Evolutionary conservation across 2,888 invertebrate species (phyloP), one percentile per base, ranked within the genome.

Genomic region (Vannuccia rotundouncinata): DNA sequence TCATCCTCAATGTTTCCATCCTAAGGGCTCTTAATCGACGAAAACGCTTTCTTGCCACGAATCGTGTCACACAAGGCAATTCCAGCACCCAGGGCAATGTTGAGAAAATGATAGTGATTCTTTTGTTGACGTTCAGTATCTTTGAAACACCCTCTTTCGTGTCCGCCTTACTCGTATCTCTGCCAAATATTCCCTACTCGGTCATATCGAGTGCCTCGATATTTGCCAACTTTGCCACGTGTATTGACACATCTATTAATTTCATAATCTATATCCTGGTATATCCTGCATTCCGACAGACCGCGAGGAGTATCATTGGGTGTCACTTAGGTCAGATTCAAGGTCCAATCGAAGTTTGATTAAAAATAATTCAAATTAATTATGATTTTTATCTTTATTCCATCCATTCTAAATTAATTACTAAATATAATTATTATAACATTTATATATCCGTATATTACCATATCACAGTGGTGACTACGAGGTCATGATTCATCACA

Each of bases 231-330:
- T 75, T 75, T 29, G 29, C 75, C 29, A 75, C 75, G 2, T 75
- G 75, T 31, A 75, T 75, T 75, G 75, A 75, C 75, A 29, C 29
- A 22, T 31, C 75, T 1, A 27, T 2, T 31, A 75, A 75, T 29
- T 75, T 75, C 28, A 31, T 75, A 17, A 75, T 75, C 31, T 75
- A 75, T 22, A 75, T 75, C 13, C 31, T 31, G 10, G 75, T 75
- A 10, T 75, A 75, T 22, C 75, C 75, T 27, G 75, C 75, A 22
- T 75, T 75, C 28, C 75, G 75, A 31, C 27, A 75, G 75, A 31
- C 28, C 27, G 75, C 22, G 31, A 2, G 25, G 29, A n/a, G 75
- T 5, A 17, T 31, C 22, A 5, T 75, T 2, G 27, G 31, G 5
- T 75, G 75, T 29, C 13, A 66, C 22, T 66, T n/a, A n/a, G n/a